These are phyloP conservation scores for Macroteleia sp. DNA, from an alignment of 2,888 invertebrate species.

Conservation along the genomic window DNA sequence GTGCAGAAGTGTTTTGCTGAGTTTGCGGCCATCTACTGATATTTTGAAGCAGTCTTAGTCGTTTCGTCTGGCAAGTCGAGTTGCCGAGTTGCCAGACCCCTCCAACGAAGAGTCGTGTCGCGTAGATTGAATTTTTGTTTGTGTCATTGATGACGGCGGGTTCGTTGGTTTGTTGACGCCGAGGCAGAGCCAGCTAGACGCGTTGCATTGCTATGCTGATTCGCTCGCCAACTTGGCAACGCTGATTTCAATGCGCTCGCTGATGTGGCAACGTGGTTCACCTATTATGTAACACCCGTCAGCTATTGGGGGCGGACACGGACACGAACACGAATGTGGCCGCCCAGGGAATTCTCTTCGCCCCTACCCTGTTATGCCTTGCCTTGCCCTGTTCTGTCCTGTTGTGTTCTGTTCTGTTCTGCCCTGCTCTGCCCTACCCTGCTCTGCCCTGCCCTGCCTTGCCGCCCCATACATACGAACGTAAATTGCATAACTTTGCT, in stretches of 20 bases:
- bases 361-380: conserved; percentile 1
- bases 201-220: no score
- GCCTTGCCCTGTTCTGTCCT: no score
- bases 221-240: conserved; percentile 13
- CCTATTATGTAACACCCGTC: conserved; percentile 43
- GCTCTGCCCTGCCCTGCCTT: conserved; percentile 10
- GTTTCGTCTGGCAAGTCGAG: no score
- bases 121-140: neutral
- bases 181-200: neutral
- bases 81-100: no score
- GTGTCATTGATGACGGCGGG: no score
- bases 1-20: no score
- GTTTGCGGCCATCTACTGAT: no score
- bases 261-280: conserved; percentile 22
- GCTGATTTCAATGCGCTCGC: conserved; percentile 1
- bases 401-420: conserved; percentile 3
- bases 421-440: neutral
- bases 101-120: no score
- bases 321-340: conserved; percentile 26
- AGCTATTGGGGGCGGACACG: conserved; percentile 46
- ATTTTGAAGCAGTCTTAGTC: no score
- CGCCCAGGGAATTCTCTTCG: conserved; percentile 43
- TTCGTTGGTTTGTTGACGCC: neutral
- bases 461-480: conserved; percentile 30
- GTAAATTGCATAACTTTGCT: no score